Evolutionary conservation across 2,888 invertebrate species (phyloP).

Genomic region (Artemia sp.): DNA sequence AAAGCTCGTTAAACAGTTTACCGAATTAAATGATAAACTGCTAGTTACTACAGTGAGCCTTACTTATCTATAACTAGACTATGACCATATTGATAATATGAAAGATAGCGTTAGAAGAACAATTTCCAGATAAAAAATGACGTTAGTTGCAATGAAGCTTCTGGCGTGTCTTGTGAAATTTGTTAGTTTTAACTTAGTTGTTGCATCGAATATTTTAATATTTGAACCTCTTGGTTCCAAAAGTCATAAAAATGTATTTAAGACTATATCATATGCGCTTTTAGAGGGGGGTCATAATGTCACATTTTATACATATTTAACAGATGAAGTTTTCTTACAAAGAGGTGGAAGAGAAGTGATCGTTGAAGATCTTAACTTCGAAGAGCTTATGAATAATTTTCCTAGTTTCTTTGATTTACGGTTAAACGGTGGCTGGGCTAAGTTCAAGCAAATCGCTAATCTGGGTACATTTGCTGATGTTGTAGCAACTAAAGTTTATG

Average conservation of each 20-base stretch:
- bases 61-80: too few species aligned
- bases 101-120: too few species aligned
- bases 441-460: background rate
- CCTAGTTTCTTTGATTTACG: slow-evolving; percentile 5
- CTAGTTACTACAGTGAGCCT: too few species aligned
- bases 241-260: slow-evolving; percentile 11
- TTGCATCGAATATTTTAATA: slow-evolving; percentile 2
- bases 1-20: too few species aligned
- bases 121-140: too few species aligned
- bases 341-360: background rate
- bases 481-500: background rate
- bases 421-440: background rate
- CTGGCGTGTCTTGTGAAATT: too few species aligned
- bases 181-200: too few species aligned
- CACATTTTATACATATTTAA: background rate
- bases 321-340: background rate
- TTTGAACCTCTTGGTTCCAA: slow-evolving; percentile 5
- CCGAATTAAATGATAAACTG: too few species aligned
- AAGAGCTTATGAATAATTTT: background rate
- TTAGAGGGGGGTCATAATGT: slow-evolving; percentile 1
- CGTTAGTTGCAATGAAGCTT: too few species aligned
- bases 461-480: background rate
- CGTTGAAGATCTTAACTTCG: background rate
- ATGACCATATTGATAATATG: too few species aligned
- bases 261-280: background rate